A percentile compares a stretch with the other conserved stretches of the same genome.
Conservation (phyloP, 2,888 invertebrate genomes). For the Cyrtodaria siliqua region DNA sequence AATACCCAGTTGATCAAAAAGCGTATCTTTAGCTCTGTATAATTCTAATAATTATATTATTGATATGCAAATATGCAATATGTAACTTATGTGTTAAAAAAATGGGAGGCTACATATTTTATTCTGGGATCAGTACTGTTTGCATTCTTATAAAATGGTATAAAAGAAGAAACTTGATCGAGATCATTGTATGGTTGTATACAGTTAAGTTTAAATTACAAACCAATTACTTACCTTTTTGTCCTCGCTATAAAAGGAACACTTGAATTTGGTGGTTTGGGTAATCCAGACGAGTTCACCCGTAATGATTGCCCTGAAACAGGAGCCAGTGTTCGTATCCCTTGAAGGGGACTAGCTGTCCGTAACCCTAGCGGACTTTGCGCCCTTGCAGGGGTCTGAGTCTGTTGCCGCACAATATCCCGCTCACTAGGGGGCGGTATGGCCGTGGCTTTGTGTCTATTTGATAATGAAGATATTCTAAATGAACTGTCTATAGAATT, state of each 20-base stretch:
- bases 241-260: conserved; percentile 34
- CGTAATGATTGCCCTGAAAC: conserved; percentile 9
- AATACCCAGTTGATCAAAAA: too few species aligned
- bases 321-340: conserved; percentile 5
- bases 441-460: conserved; percentile 22
- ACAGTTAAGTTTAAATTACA: too few species aligned
- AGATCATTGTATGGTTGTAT: too few species aligned
- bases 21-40: too few species aligned
- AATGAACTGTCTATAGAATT: conserved; percentile 42
- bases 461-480: conserved; percentile 47
- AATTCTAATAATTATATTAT: too few species aligned
- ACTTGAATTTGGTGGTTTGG: conserved; percentile 41
- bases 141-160: too few species aligned
- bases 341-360: conserved; percentile 2
- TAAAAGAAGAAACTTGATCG: too few species aligned
- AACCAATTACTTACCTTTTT: conserved; percentile 43
- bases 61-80: too few species aligned
- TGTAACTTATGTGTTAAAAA: too few species aligned
- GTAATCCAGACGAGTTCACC: conserved; percentile 52
- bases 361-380: conserved; percentile 33
- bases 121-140: too few species aligned
- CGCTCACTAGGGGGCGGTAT: conserved; percentile 59
- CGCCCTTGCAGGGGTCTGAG: conserved; percentile 24
- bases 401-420: conserved; percentile 56
- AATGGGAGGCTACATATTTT: too few species aligned